These are phyloP conservation scores for Thumatha senex DNA, from an alignment of 2,888 invertebrate genomes.

Conservation along the genomic window DNA sequence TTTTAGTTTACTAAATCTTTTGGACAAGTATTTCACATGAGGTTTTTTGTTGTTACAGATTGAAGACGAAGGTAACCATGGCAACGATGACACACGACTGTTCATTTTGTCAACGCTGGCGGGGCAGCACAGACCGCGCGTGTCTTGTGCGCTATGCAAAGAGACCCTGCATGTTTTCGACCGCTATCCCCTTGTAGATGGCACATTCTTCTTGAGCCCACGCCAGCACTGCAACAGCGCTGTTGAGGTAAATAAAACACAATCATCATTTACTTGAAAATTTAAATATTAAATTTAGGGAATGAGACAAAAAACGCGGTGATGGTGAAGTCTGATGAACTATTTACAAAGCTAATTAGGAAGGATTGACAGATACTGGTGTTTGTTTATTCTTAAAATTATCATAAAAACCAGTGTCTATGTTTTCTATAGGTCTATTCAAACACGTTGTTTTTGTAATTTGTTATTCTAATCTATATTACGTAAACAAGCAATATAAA, in stretches of 20 bases:
- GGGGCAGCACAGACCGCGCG: conserved; percentile 93
- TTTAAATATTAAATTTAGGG: conserved; percentile 67
- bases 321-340: conserved; percentile 15
- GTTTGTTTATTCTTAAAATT: conserved; percentile 66
- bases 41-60: conserved; percentile 86
- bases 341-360: conserved; percentile 64
- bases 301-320: conserved; percentile 12
- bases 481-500: not conserved
- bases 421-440: conserved; percentile 9
- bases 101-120: conserved; percentile 98
- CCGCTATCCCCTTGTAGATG: conserved; percentile 98
- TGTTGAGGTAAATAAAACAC: conserved; percentile 87
- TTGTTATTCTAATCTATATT: not conserved
- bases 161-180: conserved; percentile 96
- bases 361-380: conserved; percentile 43
- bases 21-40: conserved; percentile 1
- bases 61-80: conserved; percentile 99
- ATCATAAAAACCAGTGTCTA: conserved; percentile 37
- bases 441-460: conserved; percentile 11
- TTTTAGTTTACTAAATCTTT: conserved; percentile 32
- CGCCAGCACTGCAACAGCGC: conserved; percentile 94
- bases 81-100: conserved; percentile 98
- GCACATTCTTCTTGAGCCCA: conserved; percentile 98
- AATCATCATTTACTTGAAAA: conserved; percentile 47
- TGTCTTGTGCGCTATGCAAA: conserved; percentile 94